Evolutionary conservation across 2,888 invertebrate genomes (phyloP), one percentile per base, ranked within the genome.

Genomic region (Tiliacea citrago): DNA sequence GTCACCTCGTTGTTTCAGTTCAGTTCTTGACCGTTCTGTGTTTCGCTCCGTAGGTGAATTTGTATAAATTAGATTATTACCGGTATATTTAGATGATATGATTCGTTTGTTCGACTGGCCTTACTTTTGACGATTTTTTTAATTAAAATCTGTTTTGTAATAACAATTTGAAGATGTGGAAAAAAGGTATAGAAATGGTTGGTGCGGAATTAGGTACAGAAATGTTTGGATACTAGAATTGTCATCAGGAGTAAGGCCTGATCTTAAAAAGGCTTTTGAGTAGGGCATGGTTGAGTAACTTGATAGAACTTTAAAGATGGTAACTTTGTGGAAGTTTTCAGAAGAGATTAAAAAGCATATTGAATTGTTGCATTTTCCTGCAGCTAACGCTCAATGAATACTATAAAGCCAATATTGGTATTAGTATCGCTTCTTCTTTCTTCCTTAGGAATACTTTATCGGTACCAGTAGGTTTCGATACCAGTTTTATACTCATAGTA

Each of bases 41-140:
- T 88, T 83, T 85, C 79, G 88, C 88, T 87, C 86, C 65, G 86
- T 87, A 88, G 88, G 74, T 85, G 73, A 73, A 81, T 75, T 76
- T 88, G 80, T 87, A 75, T 85, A 87, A 81, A 85, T 76, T 85
- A 88, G 78, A 75, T 73, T 35, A 57, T 9, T 65, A 5, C 68
- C 68, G 79, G 69, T 42, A 58, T 88, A 78, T 81, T 82, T 81
- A 72, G 77, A 81, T 49, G 35, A 62, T 49, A 58, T 58, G 0
- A 51, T 51, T 49, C 24, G 42, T 71, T 24, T 35, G 1, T 12
- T 29, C 16, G 0, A 53, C 21, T 13, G 35, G 7, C 45, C 13
- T 51, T 45, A 16, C 51, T 47, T 16, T 60, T 24, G 16, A 42
- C 10, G 12, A 10, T 10, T 39, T n/a, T 35, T 9, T 61, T 3